Evolutionary conservation across 2,888 invertebrate genomes (phyloP), one percentile per base, ranked within the genome.

Genomic region (Chironomus tentans): DNA sequence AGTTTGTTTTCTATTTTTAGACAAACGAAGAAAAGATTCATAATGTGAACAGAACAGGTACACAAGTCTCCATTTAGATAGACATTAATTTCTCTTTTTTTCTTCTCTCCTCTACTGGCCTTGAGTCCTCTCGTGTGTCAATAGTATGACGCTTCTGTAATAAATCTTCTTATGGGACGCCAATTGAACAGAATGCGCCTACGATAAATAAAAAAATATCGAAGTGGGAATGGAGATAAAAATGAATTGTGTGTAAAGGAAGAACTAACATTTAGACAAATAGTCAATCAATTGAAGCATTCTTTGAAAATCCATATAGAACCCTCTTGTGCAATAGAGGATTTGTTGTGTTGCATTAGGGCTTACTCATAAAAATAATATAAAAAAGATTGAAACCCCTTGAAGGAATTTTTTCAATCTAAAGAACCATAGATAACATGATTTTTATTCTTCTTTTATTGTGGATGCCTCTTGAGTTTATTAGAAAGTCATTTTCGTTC

Each of bases 401-500:
- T 56, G 18, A 56, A 46, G 18, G 56, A 50, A 22, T 70, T 47
- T 70, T 47, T 68, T 38, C 68, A 46, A 70, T 47, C 70, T 69
- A 22, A 65, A 69, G 69, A 15, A 47, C 71, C 71, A 50, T 71
- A 22, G 71, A 71, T 71, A 71, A 71, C 48, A 56, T 24, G 69
- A 48, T 28, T 71, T 70, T 38, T 21, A n/a, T n/a, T 38, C 50
- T 48, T 50, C 24, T 56, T 56, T 56, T 56, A 56, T 56, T 56
- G 56, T 18, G 7, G 56, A 56, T 18, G 56, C n/a, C n/a, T 56
- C 56, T 56, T 56, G 56, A 71, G 47, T 71, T 71, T 56, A 71
- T 71, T 71, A 71, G 71, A 71, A 71, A 71, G 71, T 62, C 72
- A 38, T 72, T 72, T 72, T 21, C 13, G 13, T 70, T 48, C 21